A percentile compares a stretch with the other conserved stretches of the same genome.
These are phyloP conservation scores for Silvanus unidentatus DNA, from an alignment of 2,888 invertebrate genomes.

Conservation along the genomic window DNA sequence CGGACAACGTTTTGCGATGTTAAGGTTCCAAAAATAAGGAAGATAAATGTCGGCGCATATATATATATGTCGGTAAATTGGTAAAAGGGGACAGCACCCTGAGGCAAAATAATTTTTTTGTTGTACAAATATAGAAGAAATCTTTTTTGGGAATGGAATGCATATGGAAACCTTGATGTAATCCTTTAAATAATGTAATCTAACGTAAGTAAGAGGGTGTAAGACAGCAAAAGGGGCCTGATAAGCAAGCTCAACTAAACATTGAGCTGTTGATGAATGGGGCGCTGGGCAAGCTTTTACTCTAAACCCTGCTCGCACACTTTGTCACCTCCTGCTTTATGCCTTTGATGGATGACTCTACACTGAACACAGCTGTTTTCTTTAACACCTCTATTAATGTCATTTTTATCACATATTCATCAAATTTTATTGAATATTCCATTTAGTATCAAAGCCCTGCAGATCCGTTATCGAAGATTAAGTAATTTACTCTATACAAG, in stretches of 20 bases:
- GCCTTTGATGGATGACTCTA: slow-evolving; percentile 42
- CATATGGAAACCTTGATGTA: slow-evolving; percentile 20
- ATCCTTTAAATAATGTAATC: slow-evolving; percentile 35
- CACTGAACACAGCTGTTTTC: slow-evolving; percentile 39
- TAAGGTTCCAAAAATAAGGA: no score
- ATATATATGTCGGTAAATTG: no score
- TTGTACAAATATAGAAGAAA: no score
- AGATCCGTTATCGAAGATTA: no score
- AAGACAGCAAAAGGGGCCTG: slow-evolving; percentile 23
- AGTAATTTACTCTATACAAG: no score
- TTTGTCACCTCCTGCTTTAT: slow-evolving; percentile 43
- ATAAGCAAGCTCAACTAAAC: slow-evolving; percentile 36
- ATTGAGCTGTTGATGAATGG: slow-evolving; percentile 42
- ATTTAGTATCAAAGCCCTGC: slow-evolving; percentile 4
- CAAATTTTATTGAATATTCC: slow-evolving; percentile 24
- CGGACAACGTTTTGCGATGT: no score
- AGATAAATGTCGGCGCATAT: no score
- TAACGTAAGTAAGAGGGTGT: slow-evolving; percentile 32
- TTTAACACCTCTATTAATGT: slow-evolving; percentile 43
- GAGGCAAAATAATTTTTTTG: no score
- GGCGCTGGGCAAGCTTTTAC: slow-evolving; percentile 36
- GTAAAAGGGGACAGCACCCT: no score
- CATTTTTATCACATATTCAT: slow-evolving; percentile 35
- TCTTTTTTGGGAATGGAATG: not conserved
- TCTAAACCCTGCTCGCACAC: slow-evolving; percentile 41